Evolutionary conservation across 1,140 invertebrate species (phyloP), one percentile per base, ranked within the genome.

Genomic region (Drosophila orosa): DNA sequence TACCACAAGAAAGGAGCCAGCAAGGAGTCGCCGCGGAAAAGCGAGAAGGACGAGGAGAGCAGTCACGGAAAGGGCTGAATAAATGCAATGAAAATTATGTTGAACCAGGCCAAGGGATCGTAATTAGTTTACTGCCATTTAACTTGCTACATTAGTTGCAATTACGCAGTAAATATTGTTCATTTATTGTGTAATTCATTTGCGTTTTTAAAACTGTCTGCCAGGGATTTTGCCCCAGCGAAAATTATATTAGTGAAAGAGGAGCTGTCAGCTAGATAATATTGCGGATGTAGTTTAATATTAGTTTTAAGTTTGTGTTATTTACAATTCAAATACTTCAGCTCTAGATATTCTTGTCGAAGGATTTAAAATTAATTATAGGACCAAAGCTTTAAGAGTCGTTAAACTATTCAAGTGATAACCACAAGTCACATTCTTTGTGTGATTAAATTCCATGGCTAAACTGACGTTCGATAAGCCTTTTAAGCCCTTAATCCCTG

Each of bases 61-160:
- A 17, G 13, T 6, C 58, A 1, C 3, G 39, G 25, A 35, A 15
- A 40, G 13, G 61, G 37, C 37, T 60, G 40, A 71, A 59, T 47
- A 74, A 67, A 67, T 63, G 65, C 54, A 63, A 79, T 39, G 72
- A 65, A 62, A 68, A 75, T 81, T 71, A 73, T 63, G 50, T 60
- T 77, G 78, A 60, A 66, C 57, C 54, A 71, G 62, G 47, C 63
- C 33, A 69, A 31, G 65, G 55, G 47, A 69, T 82, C 44, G 62
- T 69, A 79, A 87, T 89, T 87, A 77, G 71, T 78, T 87, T 80
- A 83, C 86, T 77, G 81, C 63, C 84, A 80, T 83, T 87, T 74
- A 87, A 80, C 71, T 77, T 55, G 56, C 45, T 48, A 69, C 62
- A 82, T 86, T 75, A 80, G 58, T 65, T 72, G 74, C 75, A 82